phyloP scores from a whole-genome alignment of 2,113 vertebrate genomes.

The Pseudorhombus dupliciocellatus region DNA sequence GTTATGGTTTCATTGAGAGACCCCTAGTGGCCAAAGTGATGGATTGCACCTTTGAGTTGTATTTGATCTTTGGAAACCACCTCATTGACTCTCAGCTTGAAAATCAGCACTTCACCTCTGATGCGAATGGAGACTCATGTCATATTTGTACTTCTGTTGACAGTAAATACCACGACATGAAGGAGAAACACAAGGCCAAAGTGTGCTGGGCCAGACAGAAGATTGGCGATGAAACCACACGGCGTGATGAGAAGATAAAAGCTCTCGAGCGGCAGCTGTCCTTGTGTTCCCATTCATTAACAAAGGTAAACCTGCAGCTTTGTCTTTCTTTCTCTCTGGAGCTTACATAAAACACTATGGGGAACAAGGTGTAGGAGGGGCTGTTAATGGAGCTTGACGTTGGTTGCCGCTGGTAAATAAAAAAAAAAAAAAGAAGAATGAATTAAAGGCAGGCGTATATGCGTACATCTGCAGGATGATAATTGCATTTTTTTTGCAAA shows the following conservation, averaged over 20 bases:
- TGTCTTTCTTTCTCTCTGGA: not conserved
- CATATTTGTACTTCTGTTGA: not conserved
- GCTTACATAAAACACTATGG: not conserved
- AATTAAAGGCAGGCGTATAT: too few species aligned
- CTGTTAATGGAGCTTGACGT: too few species aligned
- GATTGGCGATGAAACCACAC: slow-evolving; percentile 51
- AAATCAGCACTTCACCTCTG: not conserved
- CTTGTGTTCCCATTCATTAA: slow-evolving; percentile 52
- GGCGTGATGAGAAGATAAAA: slow-evolving; percentile 65
- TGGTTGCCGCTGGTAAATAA: too few species aligned
- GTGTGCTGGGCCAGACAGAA: slow-evolving; percentile 51
- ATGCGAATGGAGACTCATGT: not conserved
- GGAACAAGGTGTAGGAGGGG: not conserved
- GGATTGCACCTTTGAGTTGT: too few species aligned
- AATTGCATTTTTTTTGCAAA: not conserved
- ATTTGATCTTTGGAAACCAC: too few species aligned
- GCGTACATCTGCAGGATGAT: too few species aligned
- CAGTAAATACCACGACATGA: slow-evolving; percentile 68
- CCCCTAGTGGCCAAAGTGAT: too few species aligned
- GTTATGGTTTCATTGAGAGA: too few species aligned
- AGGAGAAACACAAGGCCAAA: slow-evolving; percentile 54
- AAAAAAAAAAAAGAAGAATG: too few species aligned
- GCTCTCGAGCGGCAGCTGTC: slow-evolving; percentile 58
- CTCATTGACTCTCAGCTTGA: not conserved
- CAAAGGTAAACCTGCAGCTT: slow-evolving; percentile 46